phyloP scores from a whole-genome alignment of 1,140 invertebrate species.

The Cephus cinctus region DNA sequence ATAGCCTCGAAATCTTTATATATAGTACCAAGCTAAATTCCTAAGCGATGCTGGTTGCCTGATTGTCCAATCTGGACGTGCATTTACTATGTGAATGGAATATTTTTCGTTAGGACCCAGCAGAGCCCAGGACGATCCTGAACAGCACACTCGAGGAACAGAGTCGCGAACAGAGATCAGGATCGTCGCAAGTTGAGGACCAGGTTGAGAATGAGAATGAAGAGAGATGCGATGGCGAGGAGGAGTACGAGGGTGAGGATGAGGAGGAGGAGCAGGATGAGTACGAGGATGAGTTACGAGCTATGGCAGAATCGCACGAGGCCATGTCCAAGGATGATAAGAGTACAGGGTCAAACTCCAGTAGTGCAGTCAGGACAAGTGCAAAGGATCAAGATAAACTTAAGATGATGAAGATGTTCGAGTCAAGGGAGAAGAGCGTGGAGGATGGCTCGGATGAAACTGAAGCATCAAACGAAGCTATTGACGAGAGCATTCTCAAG shows the following conservation, averaged over 20 bases:
- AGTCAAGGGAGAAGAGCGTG: slow-evolving; percentile 31
- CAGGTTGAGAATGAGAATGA: slow-evolving; percentile 20
- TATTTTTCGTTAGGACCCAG: no score
- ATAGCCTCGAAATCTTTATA: no score
- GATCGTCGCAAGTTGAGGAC: no score
- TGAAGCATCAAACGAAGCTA: slow-evolving; percentile 30
- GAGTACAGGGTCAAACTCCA: slow-evolving; percentile 1
- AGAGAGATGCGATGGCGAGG: slow-evolving; percentile 13
- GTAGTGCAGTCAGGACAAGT: neutral
- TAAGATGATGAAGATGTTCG: slow-evolving; percentile 28
- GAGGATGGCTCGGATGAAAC: slow-evolving; percentile 31
- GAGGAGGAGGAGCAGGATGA: slow-evolving; percentile 31
- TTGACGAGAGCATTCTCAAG: slow-evolving; percentile 13
- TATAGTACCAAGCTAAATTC: no score
- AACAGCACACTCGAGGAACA: no score
- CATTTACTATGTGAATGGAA: no score
- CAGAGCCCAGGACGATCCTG: no score
- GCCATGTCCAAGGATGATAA: slow-evolving; percentile 41
- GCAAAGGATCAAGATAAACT: no score
- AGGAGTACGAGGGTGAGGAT: slow-evolving; percentile 7
- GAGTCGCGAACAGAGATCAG: no score
- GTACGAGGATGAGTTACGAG: slow-evolving; percentile 45
- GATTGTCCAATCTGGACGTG: no score
- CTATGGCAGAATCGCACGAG: slow-evolving; percentile 40
- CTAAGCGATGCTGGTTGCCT: no score